Evolutionary conservation across 2,797 vertebrate genomes (phyloP), one percentile per base, ranked within the genome.

Genomic region (Xyrichtys novacula): DNA sequence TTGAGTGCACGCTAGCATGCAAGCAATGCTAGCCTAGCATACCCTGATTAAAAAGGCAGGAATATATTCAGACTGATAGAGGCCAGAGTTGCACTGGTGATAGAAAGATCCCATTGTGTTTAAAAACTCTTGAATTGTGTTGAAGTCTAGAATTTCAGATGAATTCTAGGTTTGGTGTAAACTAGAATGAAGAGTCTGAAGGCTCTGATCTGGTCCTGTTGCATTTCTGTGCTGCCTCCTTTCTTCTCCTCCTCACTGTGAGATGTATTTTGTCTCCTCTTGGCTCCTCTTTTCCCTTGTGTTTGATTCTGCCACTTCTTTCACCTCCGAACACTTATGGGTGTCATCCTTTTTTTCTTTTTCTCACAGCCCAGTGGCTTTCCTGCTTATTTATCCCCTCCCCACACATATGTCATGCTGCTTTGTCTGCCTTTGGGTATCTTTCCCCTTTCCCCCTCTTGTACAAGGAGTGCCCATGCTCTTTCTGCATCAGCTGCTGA

Each of bases 151-250:
- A 81, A 86, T 84, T 81, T 82, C 55, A 71, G 38, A 80, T 43
- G 25, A 77, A 87, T 89, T 89, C 83, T 85, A 78, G 81, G 65
- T 71, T 71, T 85, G 85, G 78, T 82, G 78, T 90, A 83, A 89
- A 91, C 92, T 90, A 92, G 90, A 91, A 91, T 92, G 91, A 92
- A 92, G 90, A 91, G 90, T 88, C 86, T 36, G 10, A 40, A 34
- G 83, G 86, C 90, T 92, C 91, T 89, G 90, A 92, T 90, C 90
- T 92, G 90, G 88, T 92, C 90, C 82, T 81, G 83, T 86, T 91
- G 68, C 74, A 83, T 85, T 89, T 86, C 85, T 60, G 61, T 82
- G 78, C 87, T 70, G 66, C 74, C 76, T 71, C 71, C 56, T 16
- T 46, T 39, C 43, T 53, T 39, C 34, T 65, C 60, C 42, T 56